A percentile compares a stretch with the other conserved stretches of the same genome.
phyloP scores from a whole-genome alignment of 2,797 vertebrate genomes.

The Oreochromis grahami region DNA sequence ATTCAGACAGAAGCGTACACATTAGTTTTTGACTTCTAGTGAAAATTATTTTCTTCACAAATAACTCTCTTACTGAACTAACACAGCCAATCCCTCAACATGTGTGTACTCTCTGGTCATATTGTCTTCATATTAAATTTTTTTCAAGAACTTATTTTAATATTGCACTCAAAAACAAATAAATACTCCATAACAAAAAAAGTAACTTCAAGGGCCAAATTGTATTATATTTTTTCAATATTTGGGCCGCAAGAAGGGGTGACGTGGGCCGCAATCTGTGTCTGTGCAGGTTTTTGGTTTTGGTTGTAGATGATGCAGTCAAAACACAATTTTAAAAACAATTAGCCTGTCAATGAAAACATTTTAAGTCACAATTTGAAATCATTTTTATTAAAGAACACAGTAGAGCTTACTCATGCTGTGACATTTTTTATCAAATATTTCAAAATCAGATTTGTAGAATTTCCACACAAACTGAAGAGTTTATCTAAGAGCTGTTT shows the following conservation, averaged over 20 bases:
- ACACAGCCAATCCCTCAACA: neutral
- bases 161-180: neutral
- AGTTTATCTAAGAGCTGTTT: neutral
- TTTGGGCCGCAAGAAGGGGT: neutral
- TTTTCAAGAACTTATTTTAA: neutral
- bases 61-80: neutral
- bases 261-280: neutral
- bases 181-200: neutral
- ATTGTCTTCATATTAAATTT: neutral
- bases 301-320: neutral
- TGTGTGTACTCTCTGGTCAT: neutral
- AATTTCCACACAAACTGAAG: neutral
- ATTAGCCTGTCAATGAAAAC: neutral
- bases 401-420: accelerated
- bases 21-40: neutral
- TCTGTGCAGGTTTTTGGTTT: neutral
- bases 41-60: neutral
- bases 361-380: neutral
- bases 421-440: neutral
- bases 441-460: neutral
- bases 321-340: neutral
- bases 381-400: accelerated
- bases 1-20: too few species aligned
- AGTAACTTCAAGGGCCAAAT: neutral
- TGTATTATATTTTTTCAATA: neutral